Evolutionary conservation across 1,140 invertebrate species (phyloP), one percentile per base, ranked within the genome.

Genomic region (Danaus plexippus): DNA sequence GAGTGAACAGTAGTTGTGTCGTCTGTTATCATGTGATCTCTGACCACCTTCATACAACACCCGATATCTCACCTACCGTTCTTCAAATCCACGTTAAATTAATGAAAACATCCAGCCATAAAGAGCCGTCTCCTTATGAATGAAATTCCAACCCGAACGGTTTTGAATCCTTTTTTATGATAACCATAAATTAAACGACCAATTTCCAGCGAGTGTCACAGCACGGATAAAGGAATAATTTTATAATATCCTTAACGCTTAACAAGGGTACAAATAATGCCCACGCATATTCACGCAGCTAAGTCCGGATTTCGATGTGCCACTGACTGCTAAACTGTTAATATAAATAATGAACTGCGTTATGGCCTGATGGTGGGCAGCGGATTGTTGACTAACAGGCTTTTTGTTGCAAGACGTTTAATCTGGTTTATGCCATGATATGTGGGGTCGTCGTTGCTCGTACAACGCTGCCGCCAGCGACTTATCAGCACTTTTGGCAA

Each of bases 161-260:
- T 66, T 72, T 75, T 75, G 77, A 80, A 81, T 87, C 83, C 79
- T 83, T 87, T 87, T 87, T 88, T 87, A 88, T 86, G 80, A 75
- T 73, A 57, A 69, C 71, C 72, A 87, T 88, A 88, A 88, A 88
- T 88, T 86, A 86, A 77, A 62, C 75, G 79, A 77, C 81, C 82
- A 80, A 84, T 88, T 87, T 85, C 84, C 77, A 85, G 68, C 75
- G 78, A 81, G 80, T 81, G 80, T 85, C 81, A 83, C 81, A 77
- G 77, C 69, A 55, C 69, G 81, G 79, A 87, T 87, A 86, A 84
- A 87, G 83, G 84, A 87, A 85, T 87, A 78, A 87, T 88, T 87
- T 88, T 87, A 86, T 88, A 85, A 87, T 88, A 87, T 87, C 85
- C 81, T 87, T 80, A 83, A 79, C 82, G 82, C 79, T 85, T 88